A percentile compares a stretch with the other conserved stretches of the same genome.
These are phyloP conservation scores for Harpalus rubripes DNA, from an alignment of 2,888 invertebrate species.

Conservation along the genomic window DNA sequence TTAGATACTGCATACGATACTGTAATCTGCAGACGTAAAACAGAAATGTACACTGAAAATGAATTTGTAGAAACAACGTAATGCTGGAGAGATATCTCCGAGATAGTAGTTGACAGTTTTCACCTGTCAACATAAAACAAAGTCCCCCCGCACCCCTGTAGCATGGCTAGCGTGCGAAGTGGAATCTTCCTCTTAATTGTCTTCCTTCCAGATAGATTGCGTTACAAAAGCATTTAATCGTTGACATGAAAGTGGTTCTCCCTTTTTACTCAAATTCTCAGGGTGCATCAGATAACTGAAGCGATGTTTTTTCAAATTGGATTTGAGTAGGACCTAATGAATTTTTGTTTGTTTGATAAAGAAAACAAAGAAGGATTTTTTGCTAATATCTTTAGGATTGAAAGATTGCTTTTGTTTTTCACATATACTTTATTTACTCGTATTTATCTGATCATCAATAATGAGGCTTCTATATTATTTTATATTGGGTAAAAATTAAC, in stretches of 20 bases:
- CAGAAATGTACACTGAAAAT: slow-evolving; percentile 65
- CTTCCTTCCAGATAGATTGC: slow-evolving; percentile 34
- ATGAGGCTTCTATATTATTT: too few relatives aligned
- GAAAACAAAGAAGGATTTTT: background rate
- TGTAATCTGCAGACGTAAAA: slow-evolving; percentile 61
- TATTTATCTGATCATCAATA: too few relatives aligned
- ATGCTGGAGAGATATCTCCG: slow-evolving; percentile 55
- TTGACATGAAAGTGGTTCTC: slow-evolving; percentile 39
- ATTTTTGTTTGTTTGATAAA: slow-evolving; percentile 23
- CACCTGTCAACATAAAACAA: slow-evolving; percentile 65
- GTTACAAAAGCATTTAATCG: slow-evolving; percentile 51
- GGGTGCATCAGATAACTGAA: slow-evolving; percentile 43
- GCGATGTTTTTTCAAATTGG: slow-evolving; percentile 26
- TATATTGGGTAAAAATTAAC: too few relatives aligned
- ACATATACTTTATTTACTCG: too few relatives aligned
- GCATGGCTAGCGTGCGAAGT: slow-evolving; percentile 27
- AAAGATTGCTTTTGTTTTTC: too few relatives aligned
- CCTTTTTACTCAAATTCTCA: slow-evolving; percentile 34
- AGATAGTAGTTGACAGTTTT: slow-evolving; percentile 63
- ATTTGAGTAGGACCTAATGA: slow-evolving; percentile 18
- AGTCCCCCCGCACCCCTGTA: slow-evolving; percentile 13
- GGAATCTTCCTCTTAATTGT: slow-evolving; percentile 38
- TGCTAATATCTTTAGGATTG: background rate
- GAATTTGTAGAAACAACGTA: slow-evolving; percentile 63
- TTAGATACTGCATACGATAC: slow-evolving; percentile 54